Conservation (phyloP, 2,888 invertebrate genomes). For the Lissonota sp. region DNA sequence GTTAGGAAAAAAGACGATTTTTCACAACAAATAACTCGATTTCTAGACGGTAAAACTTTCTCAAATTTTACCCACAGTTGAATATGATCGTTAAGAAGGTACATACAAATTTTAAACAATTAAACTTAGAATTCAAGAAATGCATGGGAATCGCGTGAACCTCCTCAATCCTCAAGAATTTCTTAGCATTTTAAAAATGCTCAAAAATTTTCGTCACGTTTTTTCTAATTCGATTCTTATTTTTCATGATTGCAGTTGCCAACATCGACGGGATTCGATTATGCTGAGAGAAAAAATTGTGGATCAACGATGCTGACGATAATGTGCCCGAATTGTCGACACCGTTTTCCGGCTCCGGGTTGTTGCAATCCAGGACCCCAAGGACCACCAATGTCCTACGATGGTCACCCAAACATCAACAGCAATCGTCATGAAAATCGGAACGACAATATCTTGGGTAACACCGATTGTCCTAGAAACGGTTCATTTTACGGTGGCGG, state of each 20-base stretch:
- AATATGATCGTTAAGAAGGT: no score
- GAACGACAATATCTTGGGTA: not conserved
- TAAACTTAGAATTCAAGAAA: no score
- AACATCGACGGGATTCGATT: slow-evolving; percentile 40
- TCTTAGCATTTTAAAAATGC: no score
- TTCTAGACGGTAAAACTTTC: no score
- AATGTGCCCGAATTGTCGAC: slow-evolving; percentile 89
- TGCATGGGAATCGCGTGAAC: no score
- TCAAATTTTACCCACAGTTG: no score
- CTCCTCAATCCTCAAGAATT: no score
- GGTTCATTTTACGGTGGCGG: slow-evolving; percentile 67
- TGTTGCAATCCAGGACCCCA: slow-evolving; percentile 74
- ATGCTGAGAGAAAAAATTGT: slow-evolving; percentile 44
- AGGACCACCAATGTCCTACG: slow-evolving; percentile 24
- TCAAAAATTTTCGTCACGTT: no score
- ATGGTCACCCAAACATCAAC: slow-evolving; percentile 14
- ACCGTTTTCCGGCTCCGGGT: slow-evolving; percentile 85
- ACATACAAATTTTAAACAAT: no score
- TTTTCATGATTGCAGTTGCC: slow-evolving; percentile 53
- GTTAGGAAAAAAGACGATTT: no score
- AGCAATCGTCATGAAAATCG: not conserved
- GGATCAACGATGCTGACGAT: slow-evolving; percentile 84
- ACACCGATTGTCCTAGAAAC: slow-evolving; percentile 52
- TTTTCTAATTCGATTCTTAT: not conserved
- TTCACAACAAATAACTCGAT: no score